Evolutionary conservation across 2,888 invertebrate species (phyloP).

Genomic region (Spatulosminthurus flaviceps): DNA sequence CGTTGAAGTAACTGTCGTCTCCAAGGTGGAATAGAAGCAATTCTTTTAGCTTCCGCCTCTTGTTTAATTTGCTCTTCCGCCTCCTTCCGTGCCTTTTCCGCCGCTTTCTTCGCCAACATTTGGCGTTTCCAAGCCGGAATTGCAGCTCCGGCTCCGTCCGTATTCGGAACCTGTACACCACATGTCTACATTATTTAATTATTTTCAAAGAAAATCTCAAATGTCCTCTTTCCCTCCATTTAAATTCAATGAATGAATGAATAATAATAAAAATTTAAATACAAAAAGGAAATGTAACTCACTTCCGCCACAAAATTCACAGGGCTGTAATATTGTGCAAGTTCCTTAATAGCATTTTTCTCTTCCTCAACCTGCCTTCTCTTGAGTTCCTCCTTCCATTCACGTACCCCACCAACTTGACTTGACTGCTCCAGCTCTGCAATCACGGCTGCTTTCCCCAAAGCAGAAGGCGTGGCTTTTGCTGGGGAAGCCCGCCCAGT

Average conservation of each 20-base stretch:
- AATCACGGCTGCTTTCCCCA: conserved; percentile 70
- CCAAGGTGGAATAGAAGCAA: conserved; percentile 92
- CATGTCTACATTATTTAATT: too few species aligned
- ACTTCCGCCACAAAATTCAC: conserved; percentile 92
- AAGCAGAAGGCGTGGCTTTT: conserved; percentile 4
- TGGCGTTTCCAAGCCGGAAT: conserved; percentile 96
- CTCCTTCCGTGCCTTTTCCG: conserved; percentile 90
- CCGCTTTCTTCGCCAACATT: conserved; percentile 93
- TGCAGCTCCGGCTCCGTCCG: conserved; percentile 85
- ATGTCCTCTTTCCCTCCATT: background rate
- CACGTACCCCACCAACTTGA: conserved; percentile 92
- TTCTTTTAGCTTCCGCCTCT: conserved; percentile 84
- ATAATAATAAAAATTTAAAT: conserved; percentile 1
- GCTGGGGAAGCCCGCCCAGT: background rate
- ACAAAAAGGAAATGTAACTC: conserved; percentile 65
- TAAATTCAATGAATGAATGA: background rate
- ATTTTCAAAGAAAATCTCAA: background rate
- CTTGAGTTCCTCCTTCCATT: conserved; percentile 81
- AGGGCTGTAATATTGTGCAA: conserved; percentile 83
- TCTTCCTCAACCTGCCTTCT: conserved; percentile 85
- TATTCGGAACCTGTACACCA: conserved; percentile 64
- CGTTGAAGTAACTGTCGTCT: conserved; percentile 82
- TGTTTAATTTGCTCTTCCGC: conserved; percentile 84
- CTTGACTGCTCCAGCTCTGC: conserved; percentile 92
- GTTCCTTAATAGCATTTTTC: conserved; percentile 83